Evolutionary conservation across 1,140 invertebrate genomes (phyloP).

Genomic region (Zaprionus ornatus): DNA sequence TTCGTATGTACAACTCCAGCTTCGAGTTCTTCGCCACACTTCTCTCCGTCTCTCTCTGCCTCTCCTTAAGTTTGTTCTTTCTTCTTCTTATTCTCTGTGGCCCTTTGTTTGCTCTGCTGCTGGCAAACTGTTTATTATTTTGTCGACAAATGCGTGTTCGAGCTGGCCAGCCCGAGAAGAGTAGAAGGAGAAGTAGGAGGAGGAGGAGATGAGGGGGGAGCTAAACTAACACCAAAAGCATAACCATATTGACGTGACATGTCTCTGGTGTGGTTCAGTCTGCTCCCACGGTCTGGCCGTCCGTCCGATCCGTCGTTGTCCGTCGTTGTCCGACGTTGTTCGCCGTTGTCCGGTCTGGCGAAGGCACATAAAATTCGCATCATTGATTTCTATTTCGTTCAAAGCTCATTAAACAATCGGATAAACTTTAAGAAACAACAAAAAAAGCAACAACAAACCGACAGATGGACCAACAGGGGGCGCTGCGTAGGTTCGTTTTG

Average conservation of each 20-base stretch:
- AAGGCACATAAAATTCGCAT: constrained; percentile 60
- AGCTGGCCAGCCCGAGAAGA: not conserved
- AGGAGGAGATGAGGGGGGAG: not conserved
- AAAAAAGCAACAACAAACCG: constrained; percentile 19
- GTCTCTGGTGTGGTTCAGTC: constrained; percentile 11
- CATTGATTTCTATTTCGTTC: constrained; percentile 65
- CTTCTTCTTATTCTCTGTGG: constrained; percentile 7
- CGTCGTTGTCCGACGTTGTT: constrained; percentile 6
- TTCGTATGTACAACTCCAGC: constrained; percentile 15
- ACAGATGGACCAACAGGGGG: constrained; percentile 37
- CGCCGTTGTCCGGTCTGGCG: constrained; percentile 29
- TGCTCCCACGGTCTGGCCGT: not conserved
- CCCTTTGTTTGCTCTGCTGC: constrained; percentile 37
- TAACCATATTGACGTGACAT: constrained; percentile 49
- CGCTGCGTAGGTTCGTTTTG: not conserved
- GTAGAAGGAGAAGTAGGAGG: too few relatives aligned
- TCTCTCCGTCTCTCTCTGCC: not conserved
- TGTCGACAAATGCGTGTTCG: constrained; percentile 49
- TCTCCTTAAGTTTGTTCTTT: not conserved
- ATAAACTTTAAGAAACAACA: constrained; percentile 57
- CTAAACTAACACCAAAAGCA: constrained; percentile 34
- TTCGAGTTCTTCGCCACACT: not conserved
- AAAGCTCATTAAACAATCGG: constrained; percentile 65
- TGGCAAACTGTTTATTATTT: constrained; percentile 57
- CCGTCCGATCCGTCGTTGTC: not conserved